Evolutionary conservation across 1,140 invertebrate species (phyloP).

Genomic region (Caerostris extrusa): DNA sequence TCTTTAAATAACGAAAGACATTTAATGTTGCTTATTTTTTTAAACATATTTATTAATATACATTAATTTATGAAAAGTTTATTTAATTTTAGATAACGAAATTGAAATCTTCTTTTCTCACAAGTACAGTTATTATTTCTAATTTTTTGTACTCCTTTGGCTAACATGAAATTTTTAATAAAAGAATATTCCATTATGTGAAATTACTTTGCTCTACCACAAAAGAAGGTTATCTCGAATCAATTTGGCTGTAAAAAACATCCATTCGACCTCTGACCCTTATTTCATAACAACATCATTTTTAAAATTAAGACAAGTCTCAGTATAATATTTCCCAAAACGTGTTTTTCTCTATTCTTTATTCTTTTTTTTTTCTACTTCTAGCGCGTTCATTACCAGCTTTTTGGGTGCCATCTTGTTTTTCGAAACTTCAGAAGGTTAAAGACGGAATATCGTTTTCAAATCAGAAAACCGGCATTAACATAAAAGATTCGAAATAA

Average conservation of each 20-base stretch:
- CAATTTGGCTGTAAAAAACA: constrained; percentile 19
- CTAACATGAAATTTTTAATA: neutral
- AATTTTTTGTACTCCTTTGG: neutral
- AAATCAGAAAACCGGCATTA: neutral
- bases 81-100: neutral
- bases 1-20: no score
- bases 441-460: neutral
- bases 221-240: constrained; percentile 10
- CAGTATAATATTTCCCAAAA: neutral
- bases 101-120: neutral
- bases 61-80: neutral
- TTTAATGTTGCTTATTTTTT: no score
- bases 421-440: neutral
- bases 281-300: neutral
- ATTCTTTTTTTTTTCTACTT: no score
- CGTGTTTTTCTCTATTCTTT: neutral
- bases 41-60: neutral
- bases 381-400: neutral
- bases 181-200: neutral
- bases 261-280: neutral
- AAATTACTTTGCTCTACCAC: neutral
- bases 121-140: neutral
- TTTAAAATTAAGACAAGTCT: constrained; percentile 13
- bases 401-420: neutral
- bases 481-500: neutral